phyloP scores from a whole-genome alignment of 2,888 invertebrate species.

The Troides oblongomaculatus region DNA sequence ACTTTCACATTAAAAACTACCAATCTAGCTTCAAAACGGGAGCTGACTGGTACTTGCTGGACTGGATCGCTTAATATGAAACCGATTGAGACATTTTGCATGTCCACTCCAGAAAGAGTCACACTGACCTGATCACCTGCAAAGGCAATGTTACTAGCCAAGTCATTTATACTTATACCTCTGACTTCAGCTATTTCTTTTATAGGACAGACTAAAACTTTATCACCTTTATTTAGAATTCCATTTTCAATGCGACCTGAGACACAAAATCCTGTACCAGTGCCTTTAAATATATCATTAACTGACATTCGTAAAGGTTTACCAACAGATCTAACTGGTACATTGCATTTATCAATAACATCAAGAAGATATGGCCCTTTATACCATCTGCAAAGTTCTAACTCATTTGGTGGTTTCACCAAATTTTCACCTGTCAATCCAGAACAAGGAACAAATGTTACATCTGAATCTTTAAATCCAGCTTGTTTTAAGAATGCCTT shows the following conservation, averaged over 20 bases:
- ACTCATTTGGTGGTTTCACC: constrained; percentile 82
- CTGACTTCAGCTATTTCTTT: constrained; percentile 92
- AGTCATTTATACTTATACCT: constrained; percentile 86
- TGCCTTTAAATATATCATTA: constrained; percentile 96
- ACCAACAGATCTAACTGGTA: constrained; percentile 91
- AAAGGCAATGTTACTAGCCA: constrained; percentile 86
- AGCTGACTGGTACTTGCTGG: constrained; percentile 89
- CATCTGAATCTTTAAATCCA: constrained; percentile 92
- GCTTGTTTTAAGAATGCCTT: constrained; percentile 92
- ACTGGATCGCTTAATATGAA: constrained; percentile 91
- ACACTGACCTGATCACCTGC: constrained; percentile 96
- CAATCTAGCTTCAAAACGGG: constrained; percentile 92
- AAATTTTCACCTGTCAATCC: constrained; percentile 98
- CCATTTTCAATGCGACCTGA: constrained; percentile 96
- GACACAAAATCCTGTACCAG: constrained; percentile 93
- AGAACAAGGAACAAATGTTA: constrained; percentile 95
- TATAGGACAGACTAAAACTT: constrained; percentile 91
- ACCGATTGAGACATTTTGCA: constrained; percentile 91
- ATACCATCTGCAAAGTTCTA: constrained; percentile 86
- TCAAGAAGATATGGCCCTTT: constrained; percentile 90
- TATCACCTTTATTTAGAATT: constrained; percentile 90
- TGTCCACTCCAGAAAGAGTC: constrained; percentile 90
- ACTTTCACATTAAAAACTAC: constrained; percentile 96
- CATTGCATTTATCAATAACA: constrained; percentile 92
- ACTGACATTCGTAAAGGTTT: constrained; percentile 96